phyloP scores from a whole-genome alignment of 2,888 invertebrate genomes.

The Mantis religiosa region DNA sequence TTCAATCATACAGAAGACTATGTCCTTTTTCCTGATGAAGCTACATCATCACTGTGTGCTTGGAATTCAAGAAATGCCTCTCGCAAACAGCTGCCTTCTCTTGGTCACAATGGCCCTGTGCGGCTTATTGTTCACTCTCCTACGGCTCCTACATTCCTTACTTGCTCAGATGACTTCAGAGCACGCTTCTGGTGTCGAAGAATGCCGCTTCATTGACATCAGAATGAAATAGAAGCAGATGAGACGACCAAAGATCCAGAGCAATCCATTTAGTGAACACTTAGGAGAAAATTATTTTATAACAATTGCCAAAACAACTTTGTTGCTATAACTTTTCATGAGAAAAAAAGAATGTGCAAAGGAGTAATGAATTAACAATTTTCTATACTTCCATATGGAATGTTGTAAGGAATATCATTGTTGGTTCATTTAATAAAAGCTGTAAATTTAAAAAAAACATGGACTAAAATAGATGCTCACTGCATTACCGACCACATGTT shows the following conservation, averaged over 20 bases:
- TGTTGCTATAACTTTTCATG: too few relatives aligned
- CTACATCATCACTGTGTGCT: conserved; percentile 93
- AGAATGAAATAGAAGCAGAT: background rate
- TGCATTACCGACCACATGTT: too few relatives aligned
- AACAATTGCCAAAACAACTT: too few relatives aligned
- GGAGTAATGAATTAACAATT: too few relatives aligned
- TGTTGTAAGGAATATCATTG: too few relatives aligned
- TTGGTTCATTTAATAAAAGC: too few relatives aligned
- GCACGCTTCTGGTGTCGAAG: conserved; percentile 96
- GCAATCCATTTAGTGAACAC: background rate
- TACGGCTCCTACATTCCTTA: conserved; percentile 91
- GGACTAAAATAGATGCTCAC: too few relatives aligned
- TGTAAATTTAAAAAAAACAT: too few relatives aligned
- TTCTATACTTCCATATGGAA: too few relatives aligned
- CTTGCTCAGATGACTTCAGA: conserved; percentile 95
- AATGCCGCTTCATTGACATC: conserved; percentile 46
- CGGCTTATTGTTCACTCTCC: conserved; percentile 92
- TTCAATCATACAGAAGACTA: conserved; percentile 99
- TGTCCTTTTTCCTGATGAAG: conserved; percentile 96
- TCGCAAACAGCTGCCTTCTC: conserved; percentile 84
- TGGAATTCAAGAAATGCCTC: conserved; percentile 97
- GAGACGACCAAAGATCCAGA: background rate
- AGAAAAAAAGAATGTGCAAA: too few relatives aligned
- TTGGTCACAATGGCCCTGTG: conserved; percentile 89
- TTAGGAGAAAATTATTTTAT: too few relatives aligned